Conservation (phyloP, 2,888 invertebrate genomes). For the Tinea semifulvella region DNA sequence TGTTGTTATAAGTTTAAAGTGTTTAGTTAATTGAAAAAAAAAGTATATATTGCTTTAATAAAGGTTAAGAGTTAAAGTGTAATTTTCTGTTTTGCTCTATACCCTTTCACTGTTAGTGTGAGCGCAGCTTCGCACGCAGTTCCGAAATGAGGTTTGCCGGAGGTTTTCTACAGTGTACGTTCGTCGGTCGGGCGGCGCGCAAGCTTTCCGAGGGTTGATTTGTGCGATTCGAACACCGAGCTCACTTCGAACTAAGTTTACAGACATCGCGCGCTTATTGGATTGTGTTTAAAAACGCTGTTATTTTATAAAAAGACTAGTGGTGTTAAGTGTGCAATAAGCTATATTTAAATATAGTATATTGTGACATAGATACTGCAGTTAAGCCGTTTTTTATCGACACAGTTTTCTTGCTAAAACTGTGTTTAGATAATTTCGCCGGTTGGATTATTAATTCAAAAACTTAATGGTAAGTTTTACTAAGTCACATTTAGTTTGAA, state of each 20-base stretch:
- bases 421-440: conserved; percentile 56
- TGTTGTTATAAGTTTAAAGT: too few species aligned
- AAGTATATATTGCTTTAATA: too few species aligned
- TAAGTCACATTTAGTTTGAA: too few species aligned
- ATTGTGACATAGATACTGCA: not conserved
- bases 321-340: conserved; percentile 2
- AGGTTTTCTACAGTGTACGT: conserved; percentile 64
- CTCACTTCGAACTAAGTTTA: conserved; percentile 51
- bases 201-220: conserved; percentile 29
- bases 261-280: conserved; percentile 24
- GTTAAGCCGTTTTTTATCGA: conserved; percentile 46
- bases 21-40: too few species aligned
- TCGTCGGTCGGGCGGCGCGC: conserved; percentile 53
- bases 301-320: not conserved
- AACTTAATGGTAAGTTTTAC: conserved; percentile 11
- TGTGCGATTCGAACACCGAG: conserved; percentile 26
- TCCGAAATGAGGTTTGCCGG: conserved; percentile 50
- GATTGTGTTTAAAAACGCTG: not conserved
- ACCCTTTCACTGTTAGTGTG: too few species aligned
- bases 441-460: too few species aligned
- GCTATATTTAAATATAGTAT: conserved; percentile 4
- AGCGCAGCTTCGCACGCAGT: conserved; percentile 35
- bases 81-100: too few species aligned
- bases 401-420: conserved; percentile 54
- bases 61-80: too few species aligned